Evolutionary conservation across 2,888 invertebrate genomes (phyloP), one percentile per base, ranked within the genome.

Genomic region (Euplexia lucipara): DNA sequence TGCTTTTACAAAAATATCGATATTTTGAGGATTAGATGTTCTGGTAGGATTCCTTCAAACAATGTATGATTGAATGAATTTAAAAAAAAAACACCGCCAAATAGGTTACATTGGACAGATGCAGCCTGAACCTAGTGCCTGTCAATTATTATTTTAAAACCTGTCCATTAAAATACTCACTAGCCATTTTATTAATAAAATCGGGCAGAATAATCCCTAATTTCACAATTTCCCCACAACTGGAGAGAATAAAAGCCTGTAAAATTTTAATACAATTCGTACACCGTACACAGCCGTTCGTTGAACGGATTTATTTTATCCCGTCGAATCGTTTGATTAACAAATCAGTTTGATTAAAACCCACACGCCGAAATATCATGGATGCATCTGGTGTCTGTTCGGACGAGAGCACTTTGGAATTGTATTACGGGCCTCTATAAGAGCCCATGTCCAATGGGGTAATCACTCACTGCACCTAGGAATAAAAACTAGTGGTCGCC

Each of bases 281-380:
- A 54, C 37, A 34, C 57, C 35, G 39, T 68, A 54, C 37, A 34
- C 57, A 48, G 18, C 41, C 32, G 18, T 44, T 14, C 18, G 32
- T 47, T 20, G 22, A 22, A 12, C 2, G 49, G 18, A 58, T 74
- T 54, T 56, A 62, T 63, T 72, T 63, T 63, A 74, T 56, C 14
- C 63, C 5, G 14, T 26, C 37, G 49, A 69, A 63, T 42, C 51
- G 64, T 51, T 63, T 54, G 41, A 65, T 75, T 64, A 60, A 60
- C 56, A 70, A 70, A 70, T 64, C 37, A 47, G 59, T 64, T 74
- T 57, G 57, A 54, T 70, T 65, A 70, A 74, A 59, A 37, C 44
- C 41, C 35, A 35, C 12, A 39, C 16, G 39, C 12, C 8, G 49
- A 44, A 57, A 59, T 61, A 54, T 54, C 26, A 53, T 39, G 54